Conservation (phyloP, 2,113 vertebrate genomes). For the Dromiciops gliroides region DNA sequence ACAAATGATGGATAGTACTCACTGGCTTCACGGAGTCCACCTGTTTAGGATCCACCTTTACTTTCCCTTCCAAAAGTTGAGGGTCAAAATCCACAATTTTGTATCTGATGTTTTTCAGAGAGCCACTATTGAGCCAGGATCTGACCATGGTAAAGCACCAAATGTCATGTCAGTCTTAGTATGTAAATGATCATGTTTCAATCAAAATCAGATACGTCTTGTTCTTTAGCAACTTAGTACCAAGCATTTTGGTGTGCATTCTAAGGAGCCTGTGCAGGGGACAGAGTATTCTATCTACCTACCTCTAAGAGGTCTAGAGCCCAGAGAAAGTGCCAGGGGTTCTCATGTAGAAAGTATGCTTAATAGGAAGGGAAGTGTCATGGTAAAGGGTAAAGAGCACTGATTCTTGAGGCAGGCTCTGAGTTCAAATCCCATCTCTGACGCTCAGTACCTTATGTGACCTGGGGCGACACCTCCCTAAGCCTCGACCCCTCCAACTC, state of each 20-base stretch:
- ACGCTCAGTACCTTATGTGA: neutral
- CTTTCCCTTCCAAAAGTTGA: slow-evolving; percentile 90
- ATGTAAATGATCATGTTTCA: slow-evolving; percentile 16
- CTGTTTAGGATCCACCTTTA: slow-evolving; percentile 85
- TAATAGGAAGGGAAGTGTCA: neutral
- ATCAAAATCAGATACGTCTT: neutral
- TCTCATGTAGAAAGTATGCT: neutral
- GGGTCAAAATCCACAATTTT: slow-evolving; percentile 91
- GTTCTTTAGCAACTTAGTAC: neutral
- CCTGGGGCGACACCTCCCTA: too few species aligned
- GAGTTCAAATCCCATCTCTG: neutral
- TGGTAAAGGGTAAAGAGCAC: neutral
- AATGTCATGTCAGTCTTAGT: slow-evolving; percentile 46
- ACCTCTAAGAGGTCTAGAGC: neutral
- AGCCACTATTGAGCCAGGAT: slow-evolving; percentile 88
- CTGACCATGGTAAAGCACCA: slow-evolving; percentile 80
- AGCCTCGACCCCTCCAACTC: neutral
- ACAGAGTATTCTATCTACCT: neutral
- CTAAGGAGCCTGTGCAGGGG: neutral
- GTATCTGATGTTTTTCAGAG: slow-evolving; percentile 88
- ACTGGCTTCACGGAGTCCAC: slow-evolving; percentile 89
- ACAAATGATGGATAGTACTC: slow-evolving; percentile 74
- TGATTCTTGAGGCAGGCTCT: neutral
- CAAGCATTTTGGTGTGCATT: neutral
- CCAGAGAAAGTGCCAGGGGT: neutral